Base-by-base conservation (phyloP, 2,888 invertebrate genomes). In the Imbricaverruca yamaguchii region DNA sequence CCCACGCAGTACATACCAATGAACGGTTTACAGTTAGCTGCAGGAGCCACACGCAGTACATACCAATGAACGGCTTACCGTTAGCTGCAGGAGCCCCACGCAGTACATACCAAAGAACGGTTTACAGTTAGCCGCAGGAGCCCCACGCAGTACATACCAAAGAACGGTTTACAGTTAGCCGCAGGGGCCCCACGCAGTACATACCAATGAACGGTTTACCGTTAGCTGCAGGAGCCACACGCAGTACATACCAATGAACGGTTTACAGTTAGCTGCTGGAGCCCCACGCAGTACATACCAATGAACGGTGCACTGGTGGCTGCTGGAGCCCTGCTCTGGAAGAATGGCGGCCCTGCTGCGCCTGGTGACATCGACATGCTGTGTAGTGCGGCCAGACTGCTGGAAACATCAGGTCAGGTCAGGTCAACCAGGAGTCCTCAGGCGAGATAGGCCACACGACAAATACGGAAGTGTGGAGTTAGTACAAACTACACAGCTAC, bases 341-440 rank as follows among this genome's bases (percentile, higher is more conserved):
- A 74, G 53, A 53, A 74, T 18, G 74, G 8, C 53, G 53, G 69
- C 39, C 12, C 23, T 53, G 74, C 18, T 23, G 65, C 10, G 3
- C 74, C 74, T 18, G 74, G 74, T 7, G 74, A 53, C 74, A 74
- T 53, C 13, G 74, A 53, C 74, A 74, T 74, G 53, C 74, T 74
- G 18, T 53, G 74, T 53, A 74, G 74, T 18, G 74, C 74, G 53
- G 74, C 74, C 53, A 74, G 74, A 53, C 74, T 74, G 74, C 39
- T 1, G 74, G 7, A 18, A 18, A 18, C 8, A 9, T 23, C 15
- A 15, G 65, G 23, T n/a, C 65, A 18, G 65, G 65, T 65, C 65
- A 65, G 23, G 23, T 65, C 39, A 39, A 39, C 39, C 39, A 39
- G 4, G 39, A 39, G 39, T 39, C 2, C 39, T 39, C 39, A 39